Evolutionary conservation across 2,113 vertebrate genomes (phyloP), one percentile per base, ranked within the genome.

Genomic region (Strigops habroptila): DNA sequence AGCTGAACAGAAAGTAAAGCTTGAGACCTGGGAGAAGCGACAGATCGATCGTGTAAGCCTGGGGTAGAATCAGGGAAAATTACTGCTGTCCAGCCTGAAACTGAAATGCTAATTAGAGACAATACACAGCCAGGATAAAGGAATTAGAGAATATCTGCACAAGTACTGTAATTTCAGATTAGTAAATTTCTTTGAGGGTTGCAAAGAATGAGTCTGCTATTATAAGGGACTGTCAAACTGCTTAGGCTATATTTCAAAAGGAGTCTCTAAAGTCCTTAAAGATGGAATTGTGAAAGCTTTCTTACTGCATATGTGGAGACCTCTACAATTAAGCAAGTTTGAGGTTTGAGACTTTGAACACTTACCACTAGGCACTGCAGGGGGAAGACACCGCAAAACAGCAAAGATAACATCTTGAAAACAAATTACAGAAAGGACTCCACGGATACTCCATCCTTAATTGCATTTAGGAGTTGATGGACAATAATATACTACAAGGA

Each of bases 81-180:
- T 95, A 93, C 39, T 91, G 65, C 37, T 77, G 80, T 91, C 55
- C 27, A 65, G 25, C 28, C 43, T 97, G 86, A 96, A 97, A 80
- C 3, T 88, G 83, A 97, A 97, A 97, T 59, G 63, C 44, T 97
- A 97, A 96, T 95, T 95, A 97, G 90, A 93, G 71, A 91, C 78
- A 97, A 92, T 23, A 68, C 21, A 90, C 19, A 95, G 60, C 51
- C 83, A 71, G 82, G 80, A 80, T 30, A 88, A 43, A 91, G 46
- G 79, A 97, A 91, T 76, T 80, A 43, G 43, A 88, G 30, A 96
- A 73, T 69, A 95, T 44, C 53, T 88, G 82, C 69, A 74, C 51
- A 94, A 95, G 69, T 59, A 79, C 82, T 84, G 76, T 87, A 96
- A 97, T 95, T 97, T 96, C 95, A 96, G 91, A 84, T 93, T 88